Evolutionary conservation across 1,140 invertebrate species (phyloP), one percentile per base, ranked within the genome.

Genomic region (Drosophila sproati): DNA sequence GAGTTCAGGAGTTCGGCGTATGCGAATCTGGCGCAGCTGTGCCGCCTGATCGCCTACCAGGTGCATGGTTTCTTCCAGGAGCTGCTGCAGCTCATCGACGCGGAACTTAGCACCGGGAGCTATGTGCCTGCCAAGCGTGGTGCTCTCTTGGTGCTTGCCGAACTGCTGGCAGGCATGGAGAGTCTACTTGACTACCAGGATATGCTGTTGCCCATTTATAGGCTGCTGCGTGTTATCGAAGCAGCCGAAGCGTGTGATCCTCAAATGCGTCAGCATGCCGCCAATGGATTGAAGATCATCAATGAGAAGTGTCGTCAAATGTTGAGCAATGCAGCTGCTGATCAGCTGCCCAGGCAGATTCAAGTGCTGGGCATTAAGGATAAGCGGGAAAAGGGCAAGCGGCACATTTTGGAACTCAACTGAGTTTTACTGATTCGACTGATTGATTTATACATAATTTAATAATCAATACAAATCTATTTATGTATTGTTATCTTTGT

Each of bases 1-100:
- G 92, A 96, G 47, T 94, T 98, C 28, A 93, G 96, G 71, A 94
- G 96, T 35, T 97, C 97, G 0, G 95, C 95, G 86, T 93, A 97
- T 51, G 96, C 96, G 1, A 97, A 97, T 93, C 92, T 98, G 5
- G 96, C 96, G 0, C 96, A 97, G 93, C 80, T 97, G 6, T 97
- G 96, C 81, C 94, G 95, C 71, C 92, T 96, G 8, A 92, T 98
- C 5, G 94, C 94, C n/a, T 97, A 95, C 82, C 94, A 95, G 76
- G 89, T 98, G 1, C 95, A 95, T 43, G 93, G 94, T 73, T 94
- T 96, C 56, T 91, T 96, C 43, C 94, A 94, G 64, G 96, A 97
- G 93, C 91, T 97, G 12, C 88, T 97, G 35, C 93, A 94, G 10
- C 95, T 96, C 50, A 94, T 96, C 3, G 92, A 94, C 47, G 93